These are phyloP conservation scores for Brachionus koreanus DNA, from an alignment of 1,140 invertebrate genomes.

Conservation along the genomic window DNA sequence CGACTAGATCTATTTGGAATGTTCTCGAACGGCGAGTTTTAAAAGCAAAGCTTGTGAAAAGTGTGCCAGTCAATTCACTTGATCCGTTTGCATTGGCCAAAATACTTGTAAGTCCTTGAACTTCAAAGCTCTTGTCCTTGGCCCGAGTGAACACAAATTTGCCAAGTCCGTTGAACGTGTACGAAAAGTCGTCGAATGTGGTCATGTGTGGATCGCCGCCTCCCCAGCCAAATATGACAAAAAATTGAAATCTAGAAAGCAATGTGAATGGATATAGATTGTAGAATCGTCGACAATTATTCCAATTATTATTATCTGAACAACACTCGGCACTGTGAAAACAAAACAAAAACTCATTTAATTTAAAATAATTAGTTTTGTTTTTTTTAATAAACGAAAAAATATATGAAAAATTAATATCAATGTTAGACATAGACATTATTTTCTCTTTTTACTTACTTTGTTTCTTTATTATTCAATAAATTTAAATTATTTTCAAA, in stretches of 20 bases:
- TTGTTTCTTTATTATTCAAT: too few species aligned
- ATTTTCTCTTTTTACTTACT: too few species aligned
- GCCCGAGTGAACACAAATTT: conserved; percentile 17
- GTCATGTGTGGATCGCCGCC: conserved; percentile 30
- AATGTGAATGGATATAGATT: neutral
- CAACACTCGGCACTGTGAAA: neutral
- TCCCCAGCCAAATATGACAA: conserved; percentile 4
- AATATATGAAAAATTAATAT: too few species aligned
- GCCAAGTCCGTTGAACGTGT: conserved; percentile 32
- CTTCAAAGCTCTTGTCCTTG: conserved; percentile 17
- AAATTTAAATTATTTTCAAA: too few species aligned
- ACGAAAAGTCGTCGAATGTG: conserved; percentile 5
- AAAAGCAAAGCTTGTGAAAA: neutral
- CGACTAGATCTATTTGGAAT: neutral
- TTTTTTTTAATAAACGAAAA: too few species aligned
- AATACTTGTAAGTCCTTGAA: neutral
- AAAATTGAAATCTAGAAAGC: neutral
- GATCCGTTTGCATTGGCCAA: neutral
- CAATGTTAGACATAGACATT: too few species aligned
- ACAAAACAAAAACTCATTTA: too few species aligned
- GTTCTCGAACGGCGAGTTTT: neutral
- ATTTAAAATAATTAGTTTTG: too few species aligned
- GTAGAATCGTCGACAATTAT: conserved; percentile 28
- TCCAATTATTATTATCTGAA: conserved; percentile 4
- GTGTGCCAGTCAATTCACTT: neutral